These are phyloP conservation scores for Hipposideros armiger DNA, from an alignment of 2,113 vertebrate genomes.

Conservation along the genomic window DNA sequence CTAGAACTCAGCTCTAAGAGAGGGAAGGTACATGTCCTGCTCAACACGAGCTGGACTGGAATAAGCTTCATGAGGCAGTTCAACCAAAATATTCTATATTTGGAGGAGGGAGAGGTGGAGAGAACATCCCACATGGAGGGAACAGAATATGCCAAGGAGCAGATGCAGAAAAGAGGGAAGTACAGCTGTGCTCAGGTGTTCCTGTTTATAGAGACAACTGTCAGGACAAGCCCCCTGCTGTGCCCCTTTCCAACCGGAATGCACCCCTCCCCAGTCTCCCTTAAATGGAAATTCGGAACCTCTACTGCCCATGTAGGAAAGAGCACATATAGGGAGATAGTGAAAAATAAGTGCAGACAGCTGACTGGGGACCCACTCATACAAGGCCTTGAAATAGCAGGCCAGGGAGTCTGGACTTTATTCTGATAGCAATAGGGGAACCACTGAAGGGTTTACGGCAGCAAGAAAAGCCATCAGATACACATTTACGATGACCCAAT, in stretches of 20 bases:
- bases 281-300: neutral
- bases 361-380: neutral
- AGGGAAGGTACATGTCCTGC: neutral
- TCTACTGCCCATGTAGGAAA: neutral
- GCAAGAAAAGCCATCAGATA: neutral
- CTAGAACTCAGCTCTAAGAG: neutral
- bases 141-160: rapidly evolving
- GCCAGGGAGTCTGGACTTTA: neutral
- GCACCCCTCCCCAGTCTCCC: neutral
- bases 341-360: neutral
- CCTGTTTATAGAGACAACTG: neutral
- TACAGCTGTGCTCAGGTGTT: neutral
- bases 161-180: neutral
- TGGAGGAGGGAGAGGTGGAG: neutral
- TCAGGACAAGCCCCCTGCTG: neutral
- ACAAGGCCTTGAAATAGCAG: neutral
- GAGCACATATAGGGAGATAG: neutral
- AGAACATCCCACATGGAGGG: rapidly evolving
- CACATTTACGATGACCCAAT: neutral
- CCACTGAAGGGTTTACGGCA: neutral
- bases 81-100: neutral
- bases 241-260: neutral
- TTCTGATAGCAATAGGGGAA: conserved; percentile 5
- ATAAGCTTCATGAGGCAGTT: neutral
- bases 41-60: rapidly evolving